Conservation (phyloP, 1,140 invertebrate species). For the Proctacanthus coquilletti region DNA sequence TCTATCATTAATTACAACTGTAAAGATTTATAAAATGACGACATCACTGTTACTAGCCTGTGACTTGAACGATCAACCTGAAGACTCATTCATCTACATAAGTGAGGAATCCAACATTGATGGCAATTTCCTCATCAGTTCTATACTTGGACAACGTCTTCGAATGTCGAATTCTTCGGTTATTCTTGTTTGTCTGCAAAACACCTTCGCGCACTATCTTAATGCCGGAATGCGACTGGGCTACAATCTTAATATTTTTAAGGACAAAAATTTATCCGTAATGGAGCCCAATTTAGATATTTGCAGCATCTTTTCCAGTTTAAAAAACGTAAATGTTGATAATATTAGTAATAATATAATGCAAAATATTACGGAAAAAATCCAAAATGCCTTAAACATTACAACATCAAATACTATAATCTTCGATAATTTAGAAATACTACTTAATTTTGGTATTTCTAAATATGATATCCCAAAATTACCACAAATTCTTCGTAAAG, state of each 20-base stretch:
- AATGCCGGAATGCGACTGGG: conserved; percentile 55
- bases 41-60: conserved; percentile 37
- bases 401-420: conserved; percentile 37
- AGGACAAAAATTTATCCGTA: conserved; percentile 36
- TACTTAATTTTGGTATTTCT: conserved; percentile 43
- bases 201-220: conserved; percentile 52
- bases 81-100: conserved; percentile 41
- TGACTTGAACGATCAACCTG: conserved; percentile 38
- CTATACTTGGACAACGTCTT: conserved; percentile 38
- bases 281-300: conserved; percentile 40
- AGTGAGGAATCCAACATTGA: conserved; percentile 50
- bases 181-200: conserved; percentile 49
- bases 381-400: conserved; percentile 20
- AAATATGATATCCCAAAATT: conserved; percentile 36
- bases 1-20: too few species aligned
- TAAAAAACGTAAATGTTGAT: conserved; percentile 7
- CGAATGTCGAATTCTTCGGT: conserved; percentile 36
- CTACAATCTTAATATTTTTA: conserved; percentile 44
- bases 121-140: conserved; percentile 50
- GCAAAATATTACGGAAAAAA: conserved; percentile 9
- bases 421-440: conserved; percentile 51
- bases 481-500: too few species aligned
- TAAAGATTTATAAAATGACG: too few species aligned
- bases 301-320: background rate
- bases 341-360: conserved; percentile 14